Percentiles rank a stretch among this genome's conserved stretches.
Conservation (phyloP, 2,888 invertebrate species). For the Tachina grossa region DNA sequence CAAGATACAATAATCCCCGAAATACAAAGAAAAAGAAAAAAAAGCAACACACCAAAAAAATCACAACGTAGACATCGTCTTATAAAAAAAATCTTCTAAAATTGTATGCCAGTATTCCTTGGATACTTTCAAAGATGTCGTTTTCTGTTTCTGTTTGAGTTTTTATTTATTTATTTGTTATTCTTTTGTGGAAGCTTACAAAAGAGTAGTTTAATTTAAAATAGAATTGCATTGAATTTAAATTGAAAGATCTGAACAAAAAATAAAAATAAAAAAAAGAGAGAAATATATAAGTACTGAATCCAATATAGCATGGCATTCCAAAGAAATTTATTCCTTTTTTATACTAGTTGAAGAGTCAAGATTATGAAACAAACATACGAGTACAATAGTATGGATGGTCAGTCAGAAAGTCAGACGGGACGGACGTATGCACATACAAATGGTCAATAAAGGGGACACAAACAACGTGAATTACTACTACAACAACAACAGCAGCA, state of each 20-base stretch:
- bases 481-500: conserved; percentile 33
- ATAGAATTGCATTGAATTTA: conserved; percentile 72
- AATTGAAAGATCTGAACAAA: conserved; percentile 61
- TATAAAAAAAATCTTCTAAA: conserved; percentile 30
- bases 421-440: background rate
- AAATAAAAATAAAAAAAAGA: conserved; percentile 9
- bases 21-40: conserved; percentile 41
- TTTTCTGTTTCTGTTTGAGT: conserved; percentile 24
- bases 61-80: conserved; percentile 65
- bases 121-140: conserved; percentile 59
- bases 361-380: conserved; percentile 48
- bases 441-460: conserved; percentile 54
- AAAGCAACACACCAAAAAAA: conserved; percentile 40
- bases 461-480: conserved; percentile 54
- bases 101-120: conserved; percentile 48
- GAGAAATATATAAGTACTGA: conserved; percentile 54
- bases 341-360: conserved; percentile 36
- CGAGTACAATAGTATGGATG: conserved; percentile 31
- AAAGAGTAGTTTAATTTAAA: conserved; percentile 70
- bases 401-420: conserved; percentile 2
- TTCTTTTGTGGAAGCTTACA: conserved; percentile 61
- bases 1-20: conserved; percentile 64
- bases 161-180: conserved; percentile 56
- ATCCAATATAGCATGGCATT: conserved; percentile 67
- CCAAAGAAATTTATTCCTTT: conserved; percentile 70